Evolutionary conservation across 1,140 invertebrate species (phyloP), one percentile per base, ranked within the genome.

Genomic region (Physella acuta): DNA sequence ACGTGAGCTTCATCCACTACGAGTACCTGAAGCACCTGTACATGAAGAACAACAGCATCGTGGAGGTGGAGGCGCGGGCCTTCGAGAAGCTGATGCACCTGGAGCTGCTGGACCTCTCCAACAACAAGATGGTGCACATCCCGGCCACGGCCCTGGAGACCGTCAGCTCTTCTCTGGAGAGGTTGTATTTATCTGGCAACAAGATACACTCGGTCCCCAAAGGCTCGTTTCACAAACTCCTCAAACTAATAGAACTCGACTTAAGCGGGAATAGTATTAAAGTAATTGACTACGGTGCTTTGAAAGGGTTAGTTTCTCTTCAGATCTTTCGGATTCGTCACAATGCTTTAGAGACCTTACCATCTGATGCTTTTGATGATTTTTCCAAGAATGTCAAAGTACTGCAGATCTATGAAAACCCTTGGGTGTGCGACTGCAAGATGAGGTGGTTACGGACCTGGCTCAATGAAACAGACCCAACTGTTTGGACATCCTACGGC

Each of bases 381-480:
- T 74, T 79, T 37, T 61, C 71, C 4, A 11, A 36, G n/a, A 52
- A 74, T 2, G 69, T 76, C 24, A 71, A 62, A n/a, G 49, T 71
- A 30, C 37, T 81, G 1, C 73, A 74, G 24, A 71, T 83, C 24
- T 75, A 82, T 58, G 71, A 76, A 61, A 83, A 83, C 62, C 79
- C 74, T 2, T 83, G 81, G 81, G 55, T 73, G 37, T 83, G 81
- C 61, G 80, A 83, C 71, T 83, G 81, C 70, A 60, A 74, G 8
- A 61, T 81, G 5, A 69, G 79, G 1, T 82, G 79, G 79, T 55
- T 82, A 14, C 72, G 75, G n/a, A 31, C 68, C 14, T 81, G 76
- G 75, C 63, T 79, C 30, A 71, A 69, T 16, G 74, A 73, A 39
- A 70, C 59, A 44, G 65, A 64, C 16, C 51, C 65, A 36, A 44